phyloP scores from a whole-genome alignment of 2,888 invertebrate genomes.

The Drosophila phalerata region DNA sequence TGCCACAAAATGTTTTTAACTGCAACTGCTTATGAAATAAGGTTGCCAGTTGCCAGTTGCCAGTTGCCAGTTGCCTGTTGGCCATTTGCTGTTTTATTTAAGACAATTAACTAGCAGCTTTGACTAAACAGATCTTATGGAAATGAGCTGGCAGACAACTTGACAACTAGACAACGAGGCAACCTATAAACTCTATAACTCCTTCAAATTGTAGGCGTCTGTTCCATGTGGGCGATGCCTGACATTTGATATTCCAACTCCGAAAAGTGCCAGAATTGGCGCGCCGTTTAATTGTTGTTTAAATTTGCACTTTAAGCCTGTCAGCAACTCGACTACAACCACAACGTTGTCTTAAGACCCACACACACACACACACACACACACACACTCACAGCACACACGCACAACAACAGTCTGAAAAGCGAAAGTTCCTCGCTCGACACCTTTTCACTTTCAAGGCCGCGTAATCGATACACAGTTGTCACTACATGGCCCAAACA shows the following conservation, averaged over 20 bases:
- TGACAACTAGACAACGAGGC: constrained; percentile 2
- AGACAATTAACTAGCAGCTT: constrained; percentile 63
- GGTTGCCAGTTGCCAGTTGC: constrained; percentile 53
- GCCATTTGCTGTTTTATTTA: constrained; percentile 6
- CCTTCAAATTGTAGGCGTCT: constrained; percentile 28
- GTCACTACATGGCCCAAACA: constrained; percentile 46
- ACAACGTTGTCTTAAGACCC: constrained; percentile 23
- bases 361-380: constrained; percentile 12
- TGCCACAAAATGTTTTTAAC: constrained; percentile 69
- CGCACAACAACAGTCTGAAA: constrained; percentile 30
- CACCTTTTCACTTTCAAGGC: constrained; percentile 85
- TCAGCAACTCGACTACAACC: constrained; percentile 22
- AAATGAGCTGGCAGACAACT: constrained; percentile 47
- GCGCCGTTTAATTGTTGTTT: constrained; percentile 62
- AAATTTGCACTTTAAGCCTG: constrained; percentile 55
- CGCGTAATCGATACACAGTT: constrained; percentile 69
- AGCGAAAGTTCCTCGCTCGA: constrained; percentile 68
- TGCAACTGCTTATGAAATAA: constrained; percentile 74
- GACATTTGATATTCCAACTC: constrained; percentile 62
- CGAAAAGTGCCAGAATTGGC: constrained; percentile 61
- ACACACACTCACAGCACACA: neutral
- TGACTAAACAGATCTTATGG: constrained; percentile 57
- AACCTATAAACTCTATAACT: constrained; percentile 8
- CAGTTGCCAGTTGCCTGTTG: too few species aligned
- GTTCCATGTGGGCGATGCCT: constrained; percentile 56